Percentiles rank a stretch among this genome's conserved stretches.
These are phyloP conservation scores for Alca torda DNA, from an alignment of 2,797 vertebrate species.

Conservation along the genomic window DNA sequence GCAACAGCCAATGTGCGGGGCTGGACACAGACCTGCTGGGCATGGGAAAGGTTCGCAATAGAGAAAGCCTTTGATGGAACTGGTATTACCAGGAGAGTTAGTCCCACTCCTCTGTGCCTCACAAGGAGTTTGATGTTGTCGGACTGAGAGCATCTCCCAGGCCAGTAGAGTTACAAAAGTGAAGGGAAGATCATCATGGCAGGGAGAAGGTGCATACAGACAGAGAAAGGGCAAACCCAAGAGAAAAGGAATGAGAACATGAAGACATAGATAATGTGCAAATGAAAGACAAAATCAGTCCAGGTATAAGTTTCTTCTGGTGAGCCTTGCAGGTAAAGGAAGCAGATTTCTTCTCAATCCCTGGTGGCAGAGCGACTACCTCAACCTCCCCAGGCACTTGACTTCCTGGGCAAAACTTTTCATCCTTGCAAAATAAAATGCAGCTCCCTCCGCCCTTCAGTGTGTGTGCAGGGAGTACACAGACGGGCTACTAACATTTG, in stretches of 20 bases:
- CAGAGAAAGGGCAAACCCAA: neutral
- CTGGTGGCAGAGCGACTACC: neutral
- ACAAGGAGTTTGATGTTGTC: accelerated
- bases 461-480: conserved; percentile 35
- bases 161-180: neutral
- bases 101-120: neutral
- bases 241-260: neutral
- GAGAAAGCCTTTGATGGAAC: neutral
- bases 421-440: conserved; percentile 45
- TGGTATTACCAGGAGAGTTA: neutral
- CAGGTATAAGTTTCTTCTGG: neutral
- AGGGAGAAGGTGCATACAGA: neutral
- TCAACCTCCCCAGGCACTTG: neutral
- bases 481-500: conserved; percentile 63
- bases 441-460: neutral
- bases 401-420: conserved; percentile 43
- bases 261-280: neutral
- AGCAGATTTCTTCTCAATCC: conserved; percentile 2
- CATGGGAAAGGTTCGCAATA: neutral
- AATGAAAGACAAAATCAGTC: neutral
- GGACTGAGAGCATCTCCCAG: neutral
- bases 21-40: neutral
- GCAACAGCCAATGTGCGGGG: accelerated
- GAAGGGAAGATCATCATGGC: neutral
- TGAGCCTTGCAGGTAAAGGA: conserved; percentile 31